Conservation (phyloP, 2,113 vertebrate species). For the Arenaria interpres region DNA sequence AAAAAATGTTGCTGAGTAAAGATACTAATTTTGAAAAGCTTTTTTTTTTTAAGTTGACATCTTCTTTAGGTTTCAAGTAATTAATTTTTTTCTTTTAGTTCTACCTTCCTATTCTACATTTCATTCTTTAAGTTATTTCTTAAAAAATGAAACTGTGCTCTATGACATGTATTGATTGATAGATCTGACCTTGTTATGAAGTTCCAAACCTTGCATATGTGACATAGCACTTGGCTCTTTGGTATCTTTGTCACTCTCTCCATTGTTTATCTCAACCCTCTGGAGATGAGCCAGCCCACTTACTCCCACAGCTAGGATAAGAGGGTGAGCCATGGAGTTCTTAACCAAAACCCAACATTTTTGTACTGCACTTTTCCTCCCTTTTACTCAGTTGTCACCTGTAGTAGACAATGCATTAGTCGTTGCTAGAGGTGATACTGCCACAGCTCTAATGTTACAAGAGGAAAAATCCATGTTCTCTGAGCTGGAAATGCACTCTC, state of each 20-base stretch:
- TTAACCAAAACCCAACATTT: background rate
- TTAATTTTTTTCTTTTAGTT: background rate
- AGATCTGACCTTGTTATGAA: background rate
- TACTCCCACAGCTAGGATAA: background rate
- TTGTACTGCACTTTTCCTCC: background rate
- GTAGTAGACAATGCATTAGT: background rate
- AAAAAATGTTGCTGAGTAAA: background rate
- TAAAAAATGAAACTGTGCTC: background rate
- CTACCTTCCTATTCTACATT: background rate
- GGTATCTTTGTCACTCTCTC: background rate
- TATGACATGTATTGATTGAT: background rate
- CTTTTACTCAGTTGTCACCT: background rate
- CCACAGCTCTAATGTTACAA: background rate
- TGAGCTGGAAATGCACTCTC: background rate
- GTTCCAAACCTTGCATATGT: background rate
- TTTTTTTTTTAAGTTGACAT: background rate
- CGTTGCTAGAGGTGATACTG: background rate
- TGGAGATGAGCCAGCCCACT: background rate
- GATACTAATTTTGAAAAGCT: background rate
- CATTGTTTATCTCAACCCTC: background rate
- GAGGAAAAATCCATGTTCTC: background rate
- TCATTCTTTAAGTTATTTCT: background rate
- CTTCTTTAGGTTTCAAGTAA: background rate
- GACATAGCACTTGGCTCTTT: accelerated
- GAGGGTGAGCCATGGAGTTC: background rate